Base-by-base conservation (phyloP, 1,140 invertebrate genomes). In the Prorops nasuta region DNA sequence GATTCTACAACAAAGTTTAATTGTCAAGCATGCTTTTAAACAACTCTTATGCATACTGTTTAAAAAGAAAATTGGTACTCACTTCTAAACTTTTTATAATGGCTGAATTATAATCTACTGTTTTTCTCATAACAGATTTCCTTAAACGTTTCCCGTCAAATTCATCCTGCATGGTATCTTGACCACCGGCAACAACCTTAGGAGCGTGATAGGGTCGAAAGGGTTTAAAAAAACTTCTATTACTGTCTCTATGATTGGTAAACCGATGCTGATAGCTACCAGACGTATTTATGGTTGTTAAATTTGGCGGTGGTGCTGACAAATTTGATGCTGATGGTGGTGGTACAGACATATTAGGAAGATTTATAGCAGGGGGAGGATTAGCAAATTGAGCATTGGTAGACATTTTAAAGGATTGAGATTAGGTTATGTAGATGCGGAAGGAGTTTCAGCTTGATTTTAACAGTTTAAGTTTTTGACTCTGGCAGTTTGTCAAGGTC, bases 31-130 rank as follows among this genome's bases (percentile, higher is more conserved):
- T n/a, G n/a, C n/a, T n/a, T n/a, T n/a, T n/a, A n/a, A n/a, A n/a
- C n/a, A n/a, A n/a, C n/a, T n/a, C n/a, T n/a, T n/a, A n/a, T n/a
- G n/a, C n/a, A n/a, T n/a, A n/a, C n/a, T n/a, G n/a, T n/a, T n/a
- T n/a, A n/a, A n/a, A n/a, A n/a, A n/a, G n/a, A n/a, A n/a, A n/a
- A n/a, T n/a, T n/a, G n/a, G n/a, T 48, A 54, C 46, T 74, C 77
- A 89, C 88, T 83, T 97, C 90, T 60, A 98, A 78, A 64, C 88
- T 88, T 70, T 92, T 92, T 42, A 97, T 90, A 58, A 98, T 89
- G 22, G 95, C 87, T n/a, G 94, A 88, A 83, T 98, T 98, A 76
- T 98, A 98, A 80, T 98, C 96, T 34, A 98, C 93, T 34, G 96
- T 98, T 81, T 97, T 98, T 59, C 96, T 82, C 84, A 98, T 96